Base-by-base conservation (phyloP, 2,113 vertebrate species). In the Rafetus swinhoei region DNA sequence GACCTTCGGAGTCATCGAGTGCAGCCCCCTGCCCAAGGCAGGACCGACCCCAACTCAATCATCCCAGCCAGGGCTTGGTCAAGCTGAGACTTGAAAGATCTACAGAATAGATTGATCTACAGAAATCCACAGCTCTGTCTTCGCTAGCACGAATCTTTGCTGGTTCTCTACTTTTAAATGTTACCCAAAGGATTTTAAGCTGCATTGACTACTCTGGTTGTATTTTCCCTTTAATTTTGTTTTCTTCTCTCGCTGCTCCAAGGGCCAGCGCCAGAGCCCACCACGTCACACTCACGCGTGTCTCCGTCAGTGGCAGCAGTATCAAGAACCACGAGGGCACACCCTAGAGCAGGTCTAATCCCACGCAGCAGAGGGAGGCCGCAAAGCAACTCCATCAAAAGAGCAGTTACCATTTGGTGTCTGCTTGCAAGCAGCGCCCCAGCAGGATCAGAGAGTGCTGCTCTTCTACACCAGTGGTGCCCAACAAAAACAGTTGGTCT, bases 151-250 rank as follows among this genome's bases (percentile, higher is more conserved):
- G 27, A 32, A 65, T 76, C 72, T 76, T 1, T 1, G 54, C 90
- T 77, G 45, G 5, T 45, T 45, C 45, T 45, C 45, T 45, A 45
- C 45, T 5, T 45, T 45, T 45, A 45, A 45, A 45, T 1, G 72
- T 88, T 50, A 89, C 32, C 74, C 72, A 90, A 62, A 32, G 62
- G 53, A 79, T 39, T 76, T 14, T 39, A 35, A 39, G 35, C 35
- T 24, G 72, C 22, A 76, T 76, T 45, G 55, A 57, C 54, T 93
- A 88, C 86, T 87, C 79, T 57, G 7, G 81, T 62, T 90, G 18
- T 74, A 90, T 91, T 65, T 65, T 27, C 82, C 74, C 32, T 91
- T 39, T 82, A 79, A 91, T 91, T 94, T 94, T 90, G 89, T 79
- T 59, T 88, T 91, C 62, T 85, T 88, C 89, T 88, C 21, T 84